Evolutionary conservation across 2,113 vertebrate species (phyloP), one percentile per base, ranked within the genome.

Genomic region (Pterocles burchelli): DNA sequence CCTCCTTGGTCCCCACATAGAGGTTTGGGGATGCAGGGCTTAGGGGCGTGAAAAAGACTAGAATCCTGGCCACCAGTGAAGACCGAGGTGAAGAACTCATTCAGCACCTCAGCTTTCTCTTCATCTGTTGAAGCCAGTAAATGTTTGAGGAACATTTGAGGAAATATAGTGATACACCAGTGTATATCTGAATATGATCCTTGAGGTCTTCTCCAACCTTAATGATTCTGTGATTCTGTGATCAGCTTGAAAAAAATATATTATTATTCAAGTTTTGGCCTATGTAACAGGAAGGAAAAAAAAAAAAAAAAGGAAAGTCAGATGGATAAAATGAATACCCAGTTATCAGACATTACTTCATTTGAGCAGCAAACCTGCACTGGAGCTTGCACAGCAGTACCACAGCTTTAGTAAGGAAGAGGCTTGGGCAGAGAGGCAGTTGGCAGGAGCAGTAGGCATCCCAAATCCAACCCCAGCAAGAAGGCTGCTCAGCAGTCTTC

Each of bases 301-400:
- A 14, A 25, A 73, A 71, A 67, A 55, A 31, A 67, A 55, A 76
- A 81, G 82, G 17, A 21, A 73, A 71, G 33, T 26, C 6, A 55
- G 73, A 48, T 2, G 3, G 7, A 38, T 38, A 28, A 78, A 87
- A 84, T 17, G 3, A 14, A 59, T 31, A 76, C 11, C 3, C 31
- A 19, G 5, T 36, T 85, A 81, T 52, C 36, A 63, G n/a, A 57
- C 51, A 9, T 20, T 54, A 13, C 41, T 84, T 49, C 6, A 18
- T 76, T 48, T 1, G 3, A 88, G 29, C 29, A 43, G 38, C 10
- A 68, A 20, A 4, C 24, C 70, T 81, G 22, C 5, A 24, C 8
- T 5, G 3, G 25, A 78, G 18, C 18, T 74, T 1, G 0, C 33
- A 22, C 0, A 0, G 14, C 26, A 48, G 3, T 9, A 31, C 12